A percentile compares a stretch with the other conserved stretches of the same genome.
Evolutionary conservation across 2,797 vertebrate species (phyloP).

Genomic region (Pampus argenteus): DNA sequence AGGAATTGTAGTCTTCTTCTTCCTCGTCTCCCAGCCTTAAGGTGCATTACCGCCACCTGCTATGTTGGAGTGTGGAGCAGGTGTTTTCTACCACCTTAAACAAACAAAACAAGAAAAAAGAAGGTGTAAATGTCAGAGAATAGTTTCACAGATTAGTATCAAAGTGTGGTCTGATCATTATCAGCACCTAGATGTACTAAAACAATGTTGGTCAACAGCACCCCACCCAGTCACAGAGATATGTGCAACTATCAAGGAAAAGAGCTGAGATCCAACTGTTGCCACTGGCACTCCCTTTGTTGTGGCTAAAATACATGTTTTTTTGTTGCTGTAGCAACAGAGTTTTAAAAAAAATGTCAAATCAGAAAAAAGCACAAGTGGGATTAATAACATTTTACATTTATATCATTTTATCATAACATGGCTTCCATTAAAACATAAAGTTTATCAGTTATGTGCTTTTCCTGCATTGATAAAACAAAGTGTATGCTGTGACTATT

Average conservation of each 20-base stretch:
- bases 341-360: too few relatives aligned
- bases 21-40: background rate
- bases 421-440: too few relatives aligned
- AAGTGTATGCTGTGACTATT: too few relatives aligned
- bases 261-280: background rate
- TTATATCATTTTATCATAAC: too few relatives aligned
- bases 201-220: background rate
- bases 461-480: too few relatives aligned
- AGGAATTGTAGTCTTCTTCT: slow-evolving; percentile 47
- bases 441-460: too few relatives aligned
- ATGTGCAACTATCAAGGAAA: background rate
- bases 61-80: background rate
- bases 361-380: too few relatives aligned
- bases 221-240: background rate
- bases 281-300: too few relatives aligned
- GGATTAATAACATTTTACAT: too few relatives aligned
- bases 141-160: background rate
- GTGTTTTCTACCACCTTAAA: background rate
- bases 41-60: background rate
- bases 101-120: too few relatives aligned
- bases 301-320: too few relatives aligned
- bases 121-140: background rate
- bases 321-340: too few relatives aligned
- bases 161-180: background rate
- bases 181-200: background rate